Evolutionary conservation across 1,140 invertebrate genomes (phyloP).

Genomic region (Drosophila punjabiensis): DNA sequence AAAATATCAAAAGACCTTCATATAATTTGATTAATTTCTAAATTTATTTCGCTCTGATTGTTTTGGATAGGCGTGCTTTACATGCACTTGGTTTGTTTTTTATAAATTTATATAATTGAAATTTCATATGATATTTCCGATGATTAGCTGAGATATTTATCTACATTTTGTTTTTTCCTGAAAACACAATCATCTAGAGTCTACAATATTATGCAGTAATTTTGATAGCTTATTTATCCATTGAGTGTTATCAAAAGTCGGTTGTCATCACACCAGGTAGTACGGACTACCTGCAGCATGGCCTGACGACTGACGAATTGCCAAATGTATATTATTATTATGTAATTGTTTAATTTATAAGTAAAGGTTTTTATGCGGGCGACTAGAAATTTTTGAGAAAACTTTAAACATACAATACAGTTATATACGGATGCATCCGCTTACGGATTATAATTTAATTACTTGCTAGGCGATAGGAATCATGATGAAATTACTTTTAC

Average conservation of each 20-base stretch:
- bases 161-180: conserved; percentile 28
- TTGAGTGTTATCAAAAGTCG: conserved; percentile 16
- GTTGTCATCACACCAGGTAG: conserved; percentile 25
- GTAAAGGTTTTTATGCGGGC: conserved; percentile 80
- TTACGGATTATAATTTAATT: conserved; percentile 58
- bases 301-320: conserved; percentile 39
- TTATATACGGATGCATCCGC: conserved; percentile 42
- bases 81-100: conserved; percentile 50
- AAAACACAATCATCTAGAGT: conserved; percentile 24
- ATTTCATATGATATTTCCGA: conserved; percentile 22
- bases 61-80: conserved; percentile 65
- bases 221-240: conserved; percentile 26
- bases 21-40: conserved; percentile 64
- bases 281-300: conserved; percentile 35
- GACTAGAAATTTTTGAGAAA: conserved; percentile 80
- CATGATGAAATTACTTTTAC: conserved; percentile 76
- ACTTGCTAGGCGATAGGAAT: conserved; percentile 78
- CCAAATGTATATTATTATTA: conserved; percentile 39
- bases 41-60: conserved; percentile 78
- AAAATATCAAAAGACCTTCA: conserved; percentile 3
- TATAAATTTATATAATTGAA: conserved; percentile 52
- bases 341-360: conserved; percentile 61
- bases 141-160: conserved; percentile 43
- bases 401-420: conserved; percentile 71
- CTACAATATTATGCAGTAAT: conserved; percentile 21